These are phyloP conservation scores for Vulpes ferrilata DNA, from an alignment of 2,113 vertebrate species.

Conservation along the genomic window DNA sequence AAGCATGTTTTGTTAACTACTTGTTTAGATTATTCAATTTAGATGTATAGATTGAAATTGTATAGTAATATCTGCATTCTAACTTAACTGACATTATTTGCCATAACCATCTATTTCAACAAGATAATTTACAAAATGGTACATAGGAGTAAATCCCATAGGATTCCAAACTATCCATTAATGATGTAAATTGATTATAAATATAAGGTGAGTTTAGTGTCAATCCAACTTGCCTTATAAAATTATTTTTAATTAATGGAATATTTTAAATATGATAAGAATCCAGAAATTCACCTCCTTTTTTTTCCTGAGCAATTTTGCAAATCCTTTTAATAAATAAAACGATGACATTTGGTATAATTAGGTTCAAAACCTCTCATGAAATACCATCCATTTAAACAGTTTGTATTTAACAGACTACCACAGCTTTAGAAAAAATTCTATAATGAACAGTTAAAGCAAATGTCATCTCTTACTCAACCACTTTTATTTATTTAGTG, in stretches of 20 bases:
- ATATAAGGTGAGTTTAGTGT: background rate
- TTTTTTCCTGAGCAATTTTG: slow-evolving; percentile 68
- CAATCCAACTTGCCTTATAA: background rate
- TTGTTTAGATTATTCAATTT: background rate
- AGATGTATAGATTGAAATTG: background rate
- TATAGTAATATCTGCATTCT: background rate
- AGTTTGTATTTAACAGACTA: slow-evolving; percentile 83
- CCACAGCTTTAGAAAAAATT: slow-evolving; percentile 69
- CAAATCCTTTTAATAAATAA: slow-evolving; percentile 85
- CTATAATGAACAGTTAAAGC: slow-evolving; percentile 83
- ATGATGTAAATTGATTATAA: slow-evolving; percentile 30
- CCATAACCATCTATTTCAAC: background rate
- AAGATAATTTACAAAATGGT: slow-evolving; percentile 54
- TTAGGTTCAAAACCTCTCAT: slow-evolving; percentile 84
- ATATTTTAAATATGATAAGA: slow-evolving; percentile 76
- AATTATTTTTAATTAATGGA: slow-evolving; percentile 77
- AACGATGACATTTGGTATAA: slow-evolving; percentile 86
- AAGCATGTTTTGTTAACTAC: background rate
- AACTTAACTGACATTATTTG: slow-evolving; percentile 21
- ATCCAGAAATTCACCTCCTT: slow-evolving; percentile 59
- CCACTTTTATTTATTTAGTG: slow-evolving; percentile 85
- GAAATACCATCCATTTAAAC: slow-evolving; percentile 85
- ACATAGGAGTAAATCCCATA: background rate
- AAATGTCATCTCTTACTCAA: slow-evolving; percentile 83
- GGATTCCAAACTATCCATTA: background rate